Conservation (phyloP, 2,888 invertebrate genomes). For the Drosophila rubida region DNA sequence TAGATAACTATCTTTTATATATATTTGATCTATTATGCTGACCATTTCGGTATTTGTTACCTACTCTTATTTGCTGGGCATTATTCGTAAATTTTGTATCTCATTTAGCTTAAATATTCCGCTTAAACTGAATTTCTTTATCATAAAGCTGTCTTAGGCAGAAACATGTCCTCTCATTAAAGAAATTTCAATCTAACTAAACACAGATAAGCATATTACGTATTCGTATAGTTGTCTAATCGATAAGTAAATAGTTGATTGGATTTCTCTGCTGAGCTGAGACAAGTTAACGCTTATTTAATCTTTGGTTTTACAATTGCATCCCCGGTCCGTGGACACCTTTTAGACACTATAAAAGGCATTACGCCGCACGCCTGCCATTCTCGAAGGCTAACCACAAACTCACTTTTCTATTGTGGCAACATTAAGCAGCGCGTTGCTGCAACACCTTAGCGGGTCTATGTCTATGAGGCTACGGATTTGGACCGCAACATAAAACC, state of each 20-base stretch:
- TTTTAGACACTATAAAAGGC: slow-evolving; percentile 12
- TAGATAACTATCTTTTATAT: slow-evolving; percentile 7
- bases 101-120: not conserved
- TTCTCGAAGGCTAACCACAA: slow-evolving; percentile 42
- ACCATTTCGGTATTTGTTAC: not conserved
- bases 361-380: slow-evolving; percentile 22
- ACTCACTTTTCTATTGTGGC: slow-evolving; percentile 51
- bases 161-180: not conserved
- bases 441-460: slow-evolving; percentile 10
- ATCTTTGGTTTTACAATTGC: slow-evolving; percentile 3
- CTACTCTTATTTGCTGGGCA: not conserved
- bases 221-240: not conserved
- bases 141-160: not conserved
- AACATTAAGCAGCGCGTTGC: slow-evolving; percentile 11
- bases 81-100: not conserved
- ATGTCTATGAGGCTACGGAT: slow-evolving; percentile 9
- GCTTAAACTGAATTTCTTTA: not conserved
- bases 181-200: not conserved
- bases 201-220: too few relatives aligned
- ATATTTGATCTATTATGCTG: not conserved
- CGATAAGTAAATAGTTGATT: not conserved
- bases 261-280: not conserved
- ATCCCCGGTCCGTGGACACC: not conserved
- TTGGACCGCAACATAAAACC: slow-evolving; percentile 58
- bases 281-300: not conserved